A percentile compares a stretch with the other conserved stretches of the same genome.
phyloP scores from a whole-genome alignment of 2,797 vertebrate genomes.

The Enteromius radiatus region DNA sequence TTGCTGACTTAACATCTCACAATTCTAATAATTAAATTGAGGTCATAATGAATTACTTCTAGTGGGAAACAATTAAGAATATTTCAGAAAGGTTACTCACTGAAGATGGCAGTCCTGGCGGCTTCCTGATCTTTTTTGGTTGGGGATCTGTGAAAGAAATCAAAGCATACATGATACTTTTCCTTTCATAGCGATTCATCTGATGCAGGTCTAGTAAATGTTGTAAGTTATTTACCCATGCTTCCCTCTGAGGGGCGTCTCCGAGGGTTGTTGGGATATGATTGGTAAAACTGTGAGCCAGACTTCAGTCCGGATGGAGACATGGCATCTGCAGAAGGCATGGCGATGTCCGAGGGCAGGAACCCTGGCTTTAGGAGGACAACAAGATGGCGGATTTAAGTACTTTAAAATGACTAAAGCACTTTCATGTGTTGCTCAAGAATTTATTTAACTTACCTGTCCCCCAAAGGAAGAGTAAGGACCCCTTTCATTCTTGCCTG shows the following conservation, averaged over 20 bases:
- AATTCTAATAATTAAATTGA: background rate
- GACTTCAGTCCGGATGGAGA: conserved; percentile 92
- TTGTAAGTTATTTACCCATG: conserved; percentile 79
- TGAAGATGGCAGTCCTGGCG: conserved; percentile 96
- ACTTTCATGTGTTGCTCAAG: background rate
- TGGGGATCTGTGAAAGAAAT: conserved; percentile 82
- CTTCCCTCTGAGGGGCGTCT: conserved; percentile 89
- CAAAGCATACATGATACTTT: background rate
- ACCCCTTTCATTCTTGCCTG: conserved; percentile 92
- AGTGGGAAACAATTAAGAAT: conserved; percentile 60
- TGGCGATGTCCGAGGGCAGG: conserved; percentile 89
- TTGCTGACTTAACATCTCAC: background rate
- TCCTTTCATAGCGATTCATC: background rate
- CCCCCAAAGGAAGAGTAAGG: conserved; percentile 87
- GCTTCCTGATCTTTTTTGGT: conserved; percentile 98
- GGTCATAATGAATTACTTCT: conserved; percentile 54
- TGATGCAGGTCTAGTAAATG: background rate
- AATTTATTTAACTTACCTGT: conserved; percentile 73
- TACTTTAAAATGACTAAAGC: background rate
- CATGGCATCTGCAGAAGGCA: conserved; percentile 89
- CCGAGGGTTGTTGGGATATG: conserved; percentile 89
- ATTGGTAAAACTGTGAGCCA: conserved; percentile 88
- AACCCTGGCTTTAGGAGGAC: conserved; percentile 82
- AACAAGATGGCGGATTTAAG: conserved; percentile 48
- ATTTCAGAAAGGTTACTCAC: conserved; percentile 76